These are phyloP conservation scores for Pantherophis vulpinus DNA, from an alignment of 2,797 vertebrate species.

Conservation along the genomic window DNA sequence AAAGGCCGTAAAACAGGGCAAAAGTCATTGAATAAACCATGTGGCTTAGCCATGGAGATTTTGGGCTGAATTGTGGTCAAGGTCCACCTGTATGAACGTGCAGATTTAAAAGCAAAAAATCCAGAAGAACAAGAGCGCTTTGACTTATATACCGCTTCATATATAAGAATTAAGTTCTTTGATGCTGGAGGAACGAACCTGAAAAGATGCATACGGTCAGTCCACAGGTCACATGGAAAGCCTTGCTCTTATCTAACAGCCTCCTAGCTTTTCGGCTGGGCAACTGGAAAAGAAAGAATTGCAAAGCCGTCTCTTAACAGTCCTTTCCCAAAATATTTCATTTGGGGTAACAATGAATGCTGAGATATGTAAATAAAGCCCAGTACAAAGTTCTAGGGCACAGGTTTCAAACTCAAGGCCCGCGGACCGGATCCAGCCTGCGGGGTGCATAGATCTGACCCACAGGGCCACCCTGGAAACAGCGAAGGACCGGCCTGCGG, in stretches of 20 bases:
- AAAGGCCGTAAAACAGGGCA: too few species aligned
- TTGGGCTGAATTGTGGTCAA: too few species aligned
- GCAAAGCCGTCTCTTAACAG: slow-evolving; percentile 16
- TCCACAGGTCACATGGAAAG: slow-evolving; percentile 91
- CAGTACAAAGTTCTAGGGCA: neutral
- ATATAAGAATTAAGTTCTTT: neutral
- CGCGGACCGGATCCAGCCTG: too few species aligned
- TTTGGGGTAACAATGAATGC: neutral
- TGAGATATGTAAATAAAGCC: neutral
- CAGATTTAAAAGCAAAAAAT: neutral
- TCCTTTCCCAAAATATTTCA: neutral
- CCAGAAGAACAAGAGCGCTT: slow-evolving; percentile 43
- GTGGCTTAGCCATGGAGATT: too few species aligned
- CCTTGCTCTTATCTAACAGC: slow-evolving; percentile 91
- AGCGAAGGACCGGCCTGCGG: too few species aligned
- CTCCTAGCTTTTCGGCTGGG: slow-evolving; percentile 86
- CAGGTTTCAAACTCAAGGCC: too few species aligned
- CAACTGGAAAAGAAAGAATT: slow-evolving; percentile 74
- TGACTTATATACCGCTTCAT: neutral
- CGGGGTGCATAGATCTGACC: too few species aligned
- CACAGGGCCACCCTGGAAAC: too few species aligned
- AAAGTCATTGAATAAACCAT: too few species aligned
- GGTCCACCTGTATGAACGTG: neutral
- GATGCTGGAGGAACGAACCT: slow-evolving; percentile 71
- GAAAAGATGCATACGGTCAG: slow-evolving; percentile 90